phyloP scores from a whole-genome alignment of 2,797 vertebrate genomes.

The Dicrostonyx torquatus region DNA sequence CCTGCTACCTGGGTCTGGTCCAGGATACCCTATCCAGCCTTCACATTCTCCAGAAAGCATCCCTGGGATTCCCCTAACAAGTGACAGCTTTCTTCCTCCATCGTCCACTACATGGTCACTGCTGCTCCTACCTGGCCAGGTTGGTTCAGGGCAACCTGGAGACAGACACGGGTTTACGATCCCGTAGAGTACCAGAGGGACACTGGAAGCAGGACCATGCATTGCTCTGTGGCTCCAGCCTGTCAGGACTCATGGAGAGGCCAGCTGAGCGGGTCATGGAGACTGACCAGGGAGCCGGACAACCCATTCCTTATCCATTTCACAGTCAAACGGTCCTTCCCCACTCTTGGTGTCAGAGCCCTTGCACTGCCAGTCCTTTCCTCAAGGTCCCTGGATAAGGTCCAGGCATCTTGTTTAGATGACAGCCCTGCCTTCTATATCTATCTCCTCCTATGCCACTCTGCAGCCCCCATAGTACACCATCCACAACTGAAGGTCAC shows the following conservation, averaged over 20 bases:
- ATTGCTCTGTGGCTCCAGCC: no score
- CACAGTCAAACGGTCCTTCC: not conserved
- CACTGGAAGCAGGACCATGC: not conserved
- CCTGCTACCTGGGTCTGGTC: not conserved
- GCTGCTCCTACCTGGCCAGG: not conserved
- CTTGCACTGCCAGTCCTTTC: not conserved
- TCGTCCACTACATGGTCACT: fast-evolving
- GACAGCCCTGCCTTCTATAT: not conserved
- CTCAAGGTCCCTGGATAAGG: not conserved
- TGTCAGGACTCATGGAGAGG: not conserved
- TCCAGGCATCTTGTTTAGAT: not conserved
- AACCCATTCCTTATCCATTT: no score
- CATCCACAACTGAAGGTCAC: not conserved
- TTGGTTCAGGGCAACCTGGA: not conserved
- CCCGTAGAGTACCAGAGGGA: fast-evolving
- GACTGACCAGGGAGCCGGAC: not conserved
- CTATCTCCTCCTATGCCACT: not conserved
- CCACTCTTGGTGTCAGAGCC: not conserved
- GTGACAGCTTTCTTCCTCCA: not conserved
- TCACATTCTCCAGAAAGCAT: conserved; percentile 36
- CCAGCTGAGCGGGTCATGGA: not conserved
- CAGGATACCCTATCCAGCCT: not conserved
- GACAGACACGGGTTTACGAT: fast-evolving
- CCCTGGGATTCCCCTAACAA: not conserved
- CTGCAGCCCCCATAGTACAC: not conserved